Evolutionary conservation across 92 coral and sea anemone genomes (phyloP), one percentile per base, ranked within the genome.

Genomic region (Chrysogorgia sp.): DNA sequence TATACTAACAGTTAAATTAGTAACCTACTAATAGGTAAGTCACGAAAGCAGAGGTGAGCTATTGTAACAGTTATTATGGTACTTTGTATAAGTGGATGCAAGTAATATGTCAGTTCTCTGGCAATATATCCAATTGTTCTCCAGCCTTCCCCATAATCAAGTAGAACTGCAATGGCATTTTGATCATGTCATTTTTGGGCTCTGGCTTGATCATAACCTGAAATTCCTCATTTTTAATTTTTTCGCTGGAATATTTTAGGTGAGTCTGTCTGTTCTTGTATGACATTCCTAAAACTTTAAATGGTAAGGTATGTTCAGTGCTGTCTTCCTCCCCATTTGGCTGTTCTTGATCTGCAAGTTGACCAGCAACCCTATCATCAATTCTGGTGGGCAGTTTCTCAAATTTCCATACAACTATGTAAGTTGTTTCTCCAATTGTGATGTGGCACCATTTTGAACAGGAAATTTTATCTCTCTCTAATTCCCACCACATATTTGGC

Each of bases 361-460:
- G 41, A 10, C 3, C 25, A 23, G 77, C 19, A n/a, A n/a, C n/a
- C n/a, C n/a, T n/a, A n/a, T n/a, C n/a, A n/a, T n/a, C n/a, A 34
- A 9, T 40, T 10, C 0, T n/a, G 25, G 28, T 26, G 60, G 22
- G 19, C 76, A 77, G 58, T 21, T 30, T 77, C 49, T 14, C 61
- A n/a, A 82, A 82, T 31, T 82, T 48, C 86, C 81, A 82, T 20
- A 47, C 34, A 48, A 82, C 86, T 81, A 72, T 40, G 57, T 60
- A 82, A 1, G 20, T 34, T 2, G 28, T 19, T 15, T 47, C 57
- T 19, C 53, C 75, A 72, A 82, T 61, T 20, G 60, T 32, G 23
- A 82, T 30, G 15, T 72, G 7, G 52, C 81, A 82, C 50, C 62
- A 63, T 41, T 82, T 72, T 2, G 81, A 41, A 40, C 81, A 72